These are phyloP conservation scores for Trichopoda pennipes DNA, from an alignment of 2,888 invertebrate genomes.

Conservation along the genomic window DNA sequence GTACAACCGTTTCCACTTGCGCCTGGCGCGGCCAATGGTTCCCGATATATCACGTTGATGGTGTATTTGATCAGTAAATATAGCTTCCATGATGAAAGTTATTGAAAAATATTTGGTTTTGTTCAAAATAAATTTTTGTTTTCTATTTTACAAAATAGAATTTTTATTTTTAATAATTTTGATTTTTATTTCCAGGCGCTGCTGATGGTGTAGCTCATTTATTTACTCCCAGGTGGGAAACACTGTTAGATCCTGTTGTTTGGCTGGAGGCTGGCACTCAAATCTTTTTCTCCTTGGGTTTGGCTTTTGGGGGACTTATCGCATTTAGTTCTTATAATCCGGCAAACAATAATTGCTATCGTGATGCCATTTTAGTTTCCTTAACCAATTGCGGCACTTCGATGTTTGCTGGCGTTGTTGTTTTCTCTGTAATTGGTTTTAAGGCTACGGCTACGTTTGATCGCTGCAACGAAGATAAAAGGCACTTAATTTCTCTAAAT, in stretches of 20 bases:
- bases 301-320: constrained; percentile 97
- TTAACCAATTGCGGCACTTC: constrained; percentile 96
- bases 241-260: constrained; percentile 94
- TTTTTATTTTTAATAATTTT: constrained; percentile 32
- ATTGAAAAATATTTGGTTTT: neutral
- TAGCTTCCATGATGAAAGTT: constrained; percentile 56
- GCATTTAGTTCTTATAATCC: constrained; percentile 97
- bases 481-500: constrained; percentile 83
- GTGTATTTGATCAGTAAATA: constrained; percentile 63
- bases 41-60: constrained; percentile 62
- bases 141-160: neutral
- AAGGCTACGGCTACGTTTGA: constrained; percentile 83
- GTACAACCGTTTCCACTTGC: constrained; percentile 64
- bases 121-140: neutral
- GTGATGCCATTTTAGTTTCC: constrained; percentile 95
- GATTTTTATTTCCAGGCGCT: constrained; percentile 74
- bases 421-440: constrained; percentile 97
- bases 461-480: constrained; percentile 77
- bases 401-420: constrained; percentile 97
- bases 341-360: constrained; percentile 96
- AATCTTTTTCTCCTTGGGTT: constrained; percentile 97
- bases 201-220: constrained; percentile 92
- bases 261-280: constrained; percentile 99
- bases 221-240: constrained; percentile 96
- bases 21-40: constrained; percentile 57